Percentiles rank a stretch among this genome's conserved stretches.
phyloP scores from a whole-genome alignment of 2,888 invertebrate genomes.

The Drosophila helvetica region DNA sequence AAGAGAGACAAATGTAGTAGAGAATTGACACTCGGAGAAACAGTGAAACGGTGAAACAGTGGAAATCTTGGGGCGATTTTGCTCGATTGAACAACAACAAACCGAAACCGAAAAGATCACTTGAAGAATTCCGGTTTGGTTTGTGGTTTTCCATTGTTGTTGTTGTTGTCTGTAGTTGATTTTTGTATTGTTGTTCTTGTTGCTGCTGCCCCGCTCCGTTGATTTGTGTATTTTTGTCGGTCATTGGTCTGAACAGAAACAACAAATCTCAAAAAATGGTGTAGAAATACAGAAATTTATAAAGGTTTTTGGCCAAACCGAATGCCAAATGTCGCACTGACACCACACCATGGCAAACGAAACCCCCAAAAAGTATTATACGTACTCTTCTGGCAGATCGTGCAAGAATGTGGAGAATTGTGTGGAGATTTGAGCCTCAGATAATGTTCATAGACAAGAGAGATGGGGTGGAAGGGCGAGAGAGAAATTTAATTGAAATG shows the following conservation, averaged over 20 bases:
- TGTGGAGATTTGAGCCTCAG: slow-evolving; percentile 2
- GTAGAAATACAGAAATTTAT: slow-evolving; percentile 41
- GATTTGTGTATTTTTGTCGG: slow-evolving; percentile 71
- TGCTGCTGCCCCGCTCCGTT: slow-evolving; percentile 48
- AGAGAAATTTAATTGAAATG: slow-evolving; percentile 51
- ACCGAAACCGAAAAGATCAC: slow-evolving; percentile 65
- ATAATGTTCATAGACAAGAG: slow-evolving; percentile 5
- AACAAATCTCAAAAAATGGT: slow-evolving; percentile 31
- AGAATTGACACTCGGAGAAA: slow-evolving; percentile 18
- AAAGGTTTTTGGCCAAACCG: slow-evolving; percentile 16
- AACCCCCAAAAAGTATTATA: slow-evolving; percentile 21
- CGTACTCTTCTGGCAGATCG: slow-evolving; percentile 31
- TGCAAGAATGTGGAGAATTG: slow-evolving; percentile 63
- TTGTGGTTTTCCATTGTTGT: slow-evolving; percentile 60
- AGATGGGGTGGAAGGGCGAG: neutral
- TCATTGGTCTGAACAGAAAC: slow-evolving; percentile 78
- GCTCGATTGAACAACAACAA: slow-evolving; percentile 54
- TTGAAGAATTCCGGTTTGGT: slow-evolving; percentile 76
- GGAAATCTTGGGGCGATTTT: slow-evolving; percentile 18
- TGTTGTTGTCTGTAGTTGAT: slow-evolving; percentile 21
- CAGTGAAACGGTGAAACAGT: slow-evolving; percentile 24
- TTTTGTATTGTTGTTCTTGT: slow-evolving; percentile 41
- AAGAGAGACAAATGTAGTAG: slow-evolving; percentile 42
- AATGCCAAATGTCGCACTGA: slow-evolving; percentile 66
- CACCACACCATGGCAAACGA: slow-evolving; percentile 1